Conservation (phyloP, 2,888 invertebrate genomes). For the Apoda limacodes region DNA sequence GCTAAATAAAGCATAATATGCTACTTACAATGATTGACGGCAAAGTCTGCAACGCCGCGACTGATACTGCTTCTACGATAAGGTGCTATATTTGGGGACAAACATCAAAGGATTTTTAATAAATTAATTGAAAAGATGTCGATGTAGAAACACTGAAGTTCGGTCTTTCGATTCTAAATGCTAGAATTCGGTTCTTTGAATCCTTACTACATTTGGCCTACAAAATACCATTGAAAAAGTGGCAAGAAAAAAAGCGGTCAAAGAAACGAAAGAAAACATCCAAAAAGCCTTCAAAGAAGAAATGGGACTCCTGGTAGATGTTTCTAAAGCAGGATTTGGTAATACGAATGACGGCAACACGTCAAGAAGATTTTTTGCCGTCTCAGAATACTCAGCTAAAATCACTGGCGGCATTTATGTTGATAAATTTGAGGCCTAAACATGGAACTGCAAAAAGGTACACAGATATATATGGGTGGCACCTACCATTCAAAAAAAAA, state of each 20-base stretch:
- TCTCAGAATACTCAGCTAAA: slow-evolving; percentile 23
- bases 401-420: slow-evolving; percentile 26
- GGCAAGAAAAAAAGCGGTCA: slow-evolving; percentile 18
- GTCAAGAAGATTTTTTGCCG: slow-evolving; percentile 27
- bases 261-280: slow-evolving; percentile 16
- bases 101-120: slow-evolving; percentile 31
- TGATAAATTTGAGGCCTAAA: slow-evolving; percentile 18
- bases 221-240: slow-evolving; percentile 19
- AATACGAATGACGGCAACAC: too few species aligned
- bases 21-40: slow-evolving; percentile 29
- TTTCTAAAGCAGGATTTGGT: slow-evolving; percentile 26
- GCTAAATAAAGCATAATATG: too few species aligned
- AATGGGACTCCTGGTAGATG: slow-evolving; percentile 27
- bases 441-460: slow-evolving; percentile 23
- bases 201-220: slow-evolving; percentile 18
- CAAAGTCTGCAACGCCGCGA: slow-evolving; percentile 32
- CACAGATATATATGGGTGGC: slow-evolving; percentile 26
- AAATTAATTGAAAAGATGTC: too few species aligned
- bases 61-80: slow-evolving; percentile 25
- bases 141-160: too few species aligned
- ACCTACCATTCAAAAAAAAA: slow-evolving; percentile 27
- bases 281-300: slow-evolving; percentile 19
- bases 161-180: slow-evolving; percentile 28
- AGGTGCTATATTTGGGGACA: slow-evolving; percentile 30
- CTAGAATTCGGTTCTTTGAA: slow-evolving; percentile 19